These are phyloP conservation scores for Salarias fasciatus DNA, from an alignment of 2,797 vertebrate species.

Conservation along the genomic window DNA sequence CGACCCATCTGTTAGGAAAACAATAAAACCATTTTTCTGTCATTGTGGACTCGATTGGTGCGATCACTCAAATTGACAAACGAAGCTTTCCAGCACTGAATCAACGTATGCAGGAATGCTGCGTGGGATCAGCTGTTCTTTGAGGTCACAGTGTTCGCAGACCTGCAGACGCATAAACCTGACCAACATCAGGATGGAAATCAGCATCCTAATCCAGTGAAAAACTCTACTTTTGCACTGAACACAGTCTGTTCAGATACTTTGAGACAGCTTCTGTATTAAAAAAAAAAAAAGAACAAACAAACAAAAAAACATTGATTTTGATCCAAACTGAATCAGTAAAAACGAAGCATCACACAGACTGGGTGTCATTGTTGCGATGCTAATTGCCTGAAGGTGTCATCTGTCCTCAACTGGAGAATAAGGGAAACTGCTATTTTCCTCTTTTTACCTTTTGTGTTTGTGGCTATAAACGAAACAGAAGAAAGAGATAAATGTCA, in stretches of 20 bases:
- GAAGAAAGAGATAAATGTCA: conserved; percentile 10
- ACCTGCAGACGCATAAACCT: conserved; percentile 1
- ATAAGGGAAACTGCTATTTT: conserved; percentile 3
- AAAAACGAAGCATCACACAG: conserved; percentile 66
- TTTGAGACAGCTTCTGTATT: conserved; percentile 45
- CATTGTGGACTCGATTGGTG: conserved; percentile 53
- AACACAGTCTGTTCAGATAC: conserved; percentile 57
- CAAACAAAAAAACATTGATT: conserved; percentile 65
- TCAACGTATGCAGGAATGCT: conserved; percentile 36
- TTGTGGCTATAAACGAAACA: conserved; percentile 38
- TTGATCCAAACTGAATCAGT: conserved; percentile 61
- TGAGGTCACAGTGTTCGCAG: conserved; percentile 8
- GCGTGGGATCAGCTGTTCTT: conserved; percentile 21
- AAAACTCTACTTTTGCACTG: conserved; percentile 10
- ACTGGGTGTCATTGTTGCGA: conserved; percentile 60
- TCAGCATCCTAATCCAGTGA: conserved; percentile 13
- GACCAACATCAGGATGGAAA: conserved; percentile 17
- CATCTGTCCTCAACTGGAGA: conserved; percentile 47
- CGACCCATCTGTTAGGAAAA: conserved; percentile 62
- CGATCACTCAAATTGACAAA: conserved; percentile 58
- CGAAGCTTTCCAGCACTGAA: conserved; percentile 27
- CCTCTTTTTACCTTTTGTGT: conserved; percentile 27
- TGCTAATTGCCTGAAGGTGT: conserved; percentile 65
- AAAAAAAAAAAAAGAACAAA: conserved; percentile 62
- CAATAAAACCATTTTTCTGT: conserved; percentile 63